Evolutionary conservation across 2,888 invertebrate genomes (phyloP), one percentile per base, ranked within the genome.

Genomic region (Callyntrura guangdongensis): DNA sequence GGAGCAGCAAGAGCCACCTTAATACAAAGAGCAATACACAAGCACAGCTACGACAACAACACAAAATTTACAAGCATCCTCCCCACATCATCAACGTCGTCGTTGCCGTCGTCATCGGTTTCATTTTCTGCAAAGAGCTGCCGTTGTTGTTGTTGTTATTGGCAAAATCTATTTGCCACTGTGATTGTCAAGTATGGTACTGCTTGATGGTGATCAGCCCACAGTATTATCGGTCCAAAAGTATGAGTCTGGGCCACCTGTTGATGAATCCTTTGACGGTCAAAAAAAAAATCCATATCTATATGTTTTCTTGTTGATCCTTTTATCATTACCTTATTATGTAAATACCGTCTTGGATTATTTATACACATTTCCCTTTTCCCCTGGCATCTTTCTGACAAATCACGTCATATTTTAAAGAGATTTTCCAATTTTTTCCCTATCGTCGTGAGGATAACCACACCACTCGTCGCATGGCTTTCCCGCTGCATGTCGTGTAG

Each of bases 141-240:
- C 72, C 69, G 56, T 47, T 36, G 36, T 36, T 36, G 56, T 47
- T 36, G 36, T 36, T 36, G 6, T 36, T 36, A 36, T 36, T 36
- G 36, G 36, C 36, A 36, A 36, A 36, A 36, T 6, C 8, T 84
- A 45, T 82, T 82, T 88, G 82, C 89, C 89, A 89, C 85, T 89
- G 77, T 85, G 67, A 84, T 90, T 89, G 61, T 93, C 93, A 91
- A 94, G 91, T 92, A 94, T 94, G 94, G 94, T 94, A 92, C 93
- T 93, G 17, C 93, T 93, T 86, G 94, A 94, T 90, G 92, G 92
- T 89, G 94, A 94, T 88, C 94, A 91, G 86, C 94, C 94, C 93
- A 94, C 93, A 89, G 93, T 94, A 56, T 83, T 93, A 86, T 94
- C 94, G 89, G 94, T 93, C 92, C 94, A 94, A 93, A 93, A 93